phyloP scores from a whole-genome alignment of 2,888 invertebrate genomes.

The Dendrolimus houi region DNA sequence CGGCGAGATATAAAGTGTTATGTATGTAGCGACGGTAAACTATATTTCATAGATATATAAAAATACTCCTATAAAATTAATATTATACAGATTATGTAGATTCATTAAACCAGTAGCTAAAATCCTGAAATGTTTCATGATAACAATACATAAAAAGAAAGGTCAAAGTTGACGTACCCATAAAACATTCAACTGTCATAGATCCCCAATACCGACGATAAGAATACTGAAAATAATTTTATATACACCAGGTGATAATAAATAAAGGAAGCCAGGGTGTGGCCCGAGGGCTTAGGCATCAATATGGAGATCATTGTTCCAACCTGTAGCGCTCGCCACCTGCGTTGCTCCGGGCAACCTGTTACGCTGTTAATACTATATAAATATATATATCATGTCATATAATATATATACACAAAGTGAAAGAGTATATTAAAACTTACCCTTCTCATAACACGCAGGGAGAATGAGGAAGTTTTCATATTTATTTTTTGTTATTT shows the following conservation, averaged over 20 bases:
- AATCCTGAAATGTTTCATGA: no score
- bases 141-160: no score
- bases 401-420: constrained; percentile 2
- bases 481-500: constrained; percentile 67
- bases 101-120: no score
- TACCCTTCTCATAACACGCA: constrained; percentile 87
- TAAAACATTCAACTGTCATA: no score
- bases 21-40: no score
- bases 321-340: constrained; percentile 19
- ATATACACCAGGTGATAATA: background rate
- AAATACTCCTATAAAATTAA: no score
- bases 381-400: constrained; percentile 5
- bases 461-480: constrained; percentile 87
- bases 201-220: no score
- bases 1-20: no score
- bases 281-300: background rate
- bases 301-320: constrained; percentile 1
- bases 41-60: no score
- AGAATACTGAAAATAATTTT: no score
- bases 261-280: background rate
- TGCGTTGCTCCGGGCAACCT: constrained; percentile 16
- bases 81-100: no score
- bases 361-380: constrained; percentile 6
- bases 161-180: no score
- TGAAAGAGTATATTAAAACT: constrained; percentile 40